A percentile compares a stretch with the other conserved stretches of the same genome.
phyloP scores from a whole-genome alignment of 2,797 vertebrate genomes.

The Pangasius macronema region DNA sequence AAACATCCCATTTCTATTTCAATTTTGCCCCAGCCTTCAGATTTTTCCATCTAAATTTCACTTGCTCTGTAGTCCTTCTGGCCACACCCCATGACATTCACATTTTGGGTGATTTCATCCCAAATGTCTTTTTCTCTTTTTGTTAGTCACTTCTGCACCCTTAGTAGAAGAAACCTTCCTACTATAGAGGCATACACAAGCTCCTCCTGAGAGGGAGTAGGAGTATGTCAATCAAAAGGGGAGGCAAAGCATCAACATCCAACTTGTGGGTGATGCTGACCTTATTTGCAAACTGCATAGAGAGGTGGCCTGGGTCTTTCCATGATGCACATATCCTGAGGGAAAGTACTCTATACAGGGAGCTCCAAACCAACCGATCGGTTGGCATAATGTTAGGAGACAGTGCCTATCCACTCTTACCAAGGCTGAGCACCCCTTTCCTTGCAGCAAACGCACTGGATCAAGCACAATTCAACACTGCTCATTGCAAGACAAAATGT shows the following conservation, averaged over 20 bases:
- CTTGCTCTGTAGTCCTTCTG: slow-evolving; percentile 28
- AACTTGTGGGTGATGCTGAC: background rate
- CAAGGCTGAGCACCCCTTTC: too few species aligned
- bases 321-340: background rate
- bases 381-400: too few species aligned
- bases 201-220: slow-evolving; percentile 16
- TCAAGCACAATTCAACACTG: too few species aligned
- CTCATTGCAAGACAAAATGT: too few species aligned
- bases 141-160: background rate
- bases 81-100: slow-evolving; percentile 16
- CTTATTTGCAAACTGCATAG: background rate
- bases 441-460: too few species aligned
- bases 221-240: background rate
- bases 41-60: slow-evolving; percentile 31
- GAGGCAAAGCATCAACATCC: slow-evolving; percentile 7
- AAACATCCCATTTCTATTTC: background rate
- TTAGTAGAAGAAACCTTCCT: background rate
- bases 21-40: slow-evolving; percentile 12
- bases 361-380: too few species aligned
- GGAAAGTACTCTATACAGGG: background rate
- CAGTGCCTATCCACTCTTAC: too few species aligned
- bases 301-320: background rate
- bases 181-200: slow-evolving; percentile 2
- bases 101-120: slow-evolving; percentile 13
- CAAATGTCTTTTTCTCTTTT: slow-evolving; percentile 2